phyloP scores from a whole-genome alignment of 2,888 invertebrate species.

The Polyploca ridens region DNA sequence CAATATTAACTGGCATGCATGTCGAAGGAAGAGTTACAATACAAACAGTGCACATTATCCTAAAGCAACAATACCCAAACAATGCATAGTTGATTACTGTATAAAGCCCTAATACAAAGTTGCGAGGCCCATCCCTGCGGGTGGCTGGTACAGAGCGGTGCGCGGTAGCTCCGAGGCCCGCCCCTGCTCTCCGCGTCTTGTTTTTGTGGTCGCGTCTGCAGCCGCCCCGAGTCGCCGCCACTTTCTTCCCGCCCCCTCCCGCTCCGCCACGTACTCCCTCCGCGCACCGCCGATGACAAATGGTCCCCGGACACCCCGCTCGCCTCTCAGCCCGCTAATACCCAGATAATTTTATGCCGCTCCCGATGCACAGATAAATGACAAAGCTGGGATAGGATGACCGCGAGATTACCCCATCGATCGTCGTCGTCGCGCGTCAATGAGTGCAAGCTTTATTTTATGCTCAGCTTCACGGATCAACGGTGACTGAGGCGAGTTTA shows the following conservation, averaged over 20 bases:
- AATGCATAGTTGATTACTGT: slow-evolving; percentile 41
- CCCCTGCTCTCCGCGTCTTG: slow-evolving; percentile 75
- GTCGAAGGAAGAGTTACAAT: neutral
- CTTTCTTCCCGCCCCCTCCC: slow-evolving; percentile 65
- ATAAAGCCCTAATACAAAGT: slow-evolving; percentile 44
- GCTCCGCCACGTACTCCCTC: slow-evolving; percentile 25
- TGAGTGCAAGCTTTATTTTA: slow-evolving; percentile 72
- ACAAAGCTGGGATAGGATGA: slow-evolving; percentile 62
- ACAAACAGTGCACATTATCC: slow-evolving; percentile 19
- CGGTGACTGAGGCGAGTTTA: slow-evolving; percentile 64
- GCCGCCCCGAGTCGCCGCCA: slow-evolving; percentile 75
- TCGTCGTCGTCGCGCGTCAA: slow-evolving; percentile 71
- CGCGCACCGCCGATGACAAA: slow-evolving; percentile 78
- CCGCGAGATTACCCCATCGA: slow-evolving; percentile 78
- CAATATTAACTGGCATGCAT: neutral
- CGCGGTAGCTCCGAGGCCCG: slow-evolving; percentile 66
- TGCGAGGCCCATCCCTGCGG: slow-evolving; percentile 60
- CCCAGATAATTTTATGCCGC: slow-evolving; percentile 81
- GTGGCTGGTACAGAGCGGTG: slow-evolving; percentile 56
- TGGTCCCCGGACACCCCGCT: slow-evolving; percentile 77
- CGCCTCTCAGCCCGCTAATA: slow-evolving; percentile 71
- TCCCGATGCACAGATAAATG: slow-evolving; percentile 68
- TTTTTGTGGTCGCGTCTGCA: slow-evolving; percentile 83
- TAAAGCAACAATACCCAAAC: slow-evolving; percentile 45
- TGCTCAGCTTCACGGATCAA: slow-evolving; percentile 70